phyloP scores from a whole-genome alignment of 2,797 vertebrate genomes.

The Gobionotothen gibberifrons region DNA sequence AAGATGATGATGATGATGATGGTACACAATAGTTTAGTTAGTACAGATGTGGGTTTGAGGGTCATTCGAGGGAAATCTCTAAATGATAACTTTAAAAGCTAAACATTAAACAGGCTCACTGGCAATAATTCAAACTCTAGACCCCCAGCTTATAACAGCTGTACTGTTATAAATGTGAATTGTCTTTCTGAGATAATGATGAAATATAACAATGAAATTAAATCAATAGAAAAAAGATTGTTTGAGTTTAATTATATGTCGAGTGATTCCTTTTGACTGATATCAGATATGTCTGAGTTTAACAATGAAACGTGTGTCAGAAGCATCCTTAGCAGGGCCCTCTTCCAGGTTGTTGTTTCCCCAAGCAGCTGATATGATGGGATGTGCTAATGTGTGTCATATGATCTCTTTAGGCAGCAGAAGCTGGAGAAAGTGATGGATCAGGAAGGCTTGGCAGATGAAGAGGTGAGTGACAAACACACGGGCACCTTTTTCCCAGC shows the following conservation, averaged over 20 bases:
- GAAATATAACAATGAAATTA: background rate
- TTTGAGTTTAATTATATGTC: background rate
- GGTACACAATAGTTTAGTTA: too few relatives aligned
- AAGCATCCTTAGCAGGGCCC: too few relatives aligned
- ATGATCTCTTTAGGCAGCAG: constrained; percentile 89
- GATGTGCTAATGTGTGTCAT: background rate
- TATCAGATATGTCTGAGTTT: background rate
- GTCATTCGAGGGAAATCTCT: background rate
- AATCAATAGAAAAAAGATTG: background rate
- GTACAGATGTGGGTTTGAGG: too few relatives aligned
- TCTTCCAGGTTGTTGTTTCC: background rate
- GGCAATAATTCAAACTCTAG: background rate
- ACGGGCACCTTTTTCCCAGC: background rate
- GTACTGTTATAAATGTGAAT: background rate
- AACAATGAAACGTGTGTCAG: too few relatives aligned
- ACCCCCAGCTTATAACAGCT: background rate
- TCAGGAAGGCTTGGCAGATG: constrained; percentile 96
- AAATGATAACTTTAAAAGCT: background rate
- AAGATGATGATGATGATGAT: too few relatives aligned
- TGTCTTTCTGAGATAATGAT: background rate
- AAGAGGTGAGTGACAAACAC: constrained; percentile 88
- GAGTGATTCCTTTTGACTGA: background rate
- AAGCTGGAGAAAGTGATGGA: constrained; percentile 99
- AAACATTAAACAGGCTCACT: background rate
- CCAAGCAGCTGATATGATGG: background rate